Base-by-base conservation (phyloP, 2,113 vertebrate species). In the Neoarius graeffei region DNA sequence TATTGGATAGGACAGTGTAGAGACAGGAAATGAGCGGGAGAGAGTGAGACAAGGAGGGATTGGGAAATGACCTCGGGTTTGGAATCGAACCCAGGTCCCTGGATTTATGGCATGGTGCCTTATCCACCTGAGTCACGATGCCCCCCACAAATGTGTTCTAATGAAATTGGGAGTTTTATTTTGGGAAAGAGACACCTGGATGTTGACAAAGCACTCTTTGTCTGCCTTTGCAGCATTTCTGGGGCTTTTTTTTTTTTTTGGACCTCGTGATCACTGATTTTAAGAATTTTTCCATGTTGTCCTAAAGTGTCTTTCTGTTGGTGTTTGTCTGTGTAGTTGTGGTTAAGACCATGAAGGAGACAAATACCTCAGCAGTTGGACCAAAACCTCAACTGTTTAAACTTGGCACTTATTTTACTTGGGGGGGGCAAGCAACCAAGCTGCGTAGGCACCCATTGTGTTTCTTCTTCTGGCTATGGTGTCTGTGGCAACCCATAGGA, bases 331-430 rank as follows among this genome's bases (percentile, higher is more conserved):
- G 4, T 80, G 74, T 0, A 52, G 27, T 14, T 80, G 4, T 67
- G 52, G 20, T 80, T 66, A 4, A 14, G 48, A 42, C 11, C 42
- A 62, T 15, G 19, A 42, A 14, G 20, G 25, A 50, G 35, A 13
- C 8, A 4, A 64, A 60, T 50, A 64, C 42, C 48, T 50, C 2
- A 1, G 2, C 15, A 57, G 59, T 60, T 4, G 67, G 17, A 74
- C 83, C 86, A 84, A 89, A 89, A 56, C 62, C 88, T 83, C 54
- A 56, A 60, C 59, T 84, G 79, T 82, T 83, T 27, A 25, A 69
- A 73, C 25, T 42, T 42, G 42, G 42, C 42, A 42, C 42, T 42
- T 42, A 42, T 42, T 42, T 42, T 42, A 42, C 42, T 42, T 42
- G 35, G 35, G 35, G 50, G 52, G 52, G 52, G 2, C 52, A 54